A percentile compares a stretch with the other conserved stretches of the same genome.
Evolutionary conservation across 1,140 invertebrate genomes (phyloP).

Genomic region (Trachelipus rathkii): DNA sequence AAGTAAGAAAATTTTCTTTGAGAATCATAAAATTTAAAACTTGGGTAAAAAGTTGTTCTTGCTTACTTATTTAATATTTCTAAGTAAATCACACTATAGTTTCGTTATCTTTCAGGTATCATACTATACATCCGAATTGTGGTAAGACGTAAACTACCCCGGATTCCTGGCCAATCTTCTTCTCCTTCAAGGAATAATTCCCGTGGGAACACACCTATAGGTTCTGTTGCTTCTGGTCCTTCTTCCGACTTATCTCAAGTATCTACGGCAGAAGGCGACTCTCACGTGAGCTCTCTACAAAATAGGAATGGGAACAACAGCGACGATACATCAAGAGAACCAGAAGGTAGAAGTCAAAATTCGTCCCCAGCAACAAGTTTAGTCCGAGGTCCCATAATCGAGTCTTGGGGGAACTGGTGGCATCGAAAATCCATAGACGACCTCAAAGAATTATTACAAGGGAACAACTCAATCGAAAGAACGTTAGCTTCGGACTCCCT

Average conservation of each 20-base stretch:
- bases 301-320: neutral
- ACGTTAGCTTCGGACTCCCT: too few species aligned
- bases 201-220: neutral
- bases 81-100: too few species aligned
- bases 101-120: conserved; percentile 37
- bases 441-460: conserved; percentile 32
- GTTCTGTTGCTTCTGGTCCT: neutral
- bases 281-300: neutral
- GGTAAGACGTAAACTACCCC: conserved; percentile 44
- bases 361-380: conserved; percentile 45
- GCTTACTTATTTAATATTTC: neutral
- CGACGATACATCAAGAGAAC: conserved; percentile 38
- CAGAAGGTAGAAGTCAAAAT: conserved; percentile 46
- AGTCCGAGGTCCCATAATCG: conserved; percentile 34
- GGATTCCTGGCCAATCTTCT: conserved; percentile 27
- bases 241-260: conserved; percentile 3
- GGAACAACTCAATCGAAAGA: conserved; percentile 39
- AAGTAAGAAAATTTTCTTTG: conserved; percentile 25
- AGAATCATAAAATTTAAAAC: neutral
- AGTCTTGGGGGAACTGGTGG: conserved; percentile 39
- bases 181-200: neutral
- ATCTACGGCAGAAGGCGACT: neutral
- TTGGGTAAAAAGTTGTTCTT: neutral
- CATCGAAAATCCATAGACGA: conserved; percentile 19
- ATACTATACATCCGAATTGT: conserved; percentile 47